Conservation (phyloP, 2,888 invertebrate genomes). For the Eristalis tenax region DNA sequence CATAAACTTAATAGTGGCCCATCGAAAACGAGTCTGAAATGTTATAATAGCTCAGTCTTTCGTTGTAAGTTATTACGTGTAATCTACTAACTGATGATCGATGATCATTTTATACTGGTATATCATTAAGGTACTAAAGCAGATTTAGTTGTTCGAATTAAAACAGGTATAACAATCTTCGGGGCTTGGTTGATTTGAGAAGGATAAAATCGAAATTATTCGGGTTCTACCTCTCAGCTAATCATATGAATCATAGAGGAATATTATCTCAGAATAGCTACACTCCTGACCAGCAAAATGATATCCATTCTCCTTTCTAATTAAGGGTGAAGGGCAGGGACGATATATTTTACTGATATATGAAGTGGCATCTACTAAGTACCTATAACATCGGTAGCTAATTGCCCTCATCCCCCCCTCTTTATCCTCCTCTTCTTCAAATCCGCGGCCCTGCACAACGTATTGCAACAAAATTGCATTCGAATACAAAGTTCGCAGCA, state of each 20-base stretch:
- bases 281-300: no score
- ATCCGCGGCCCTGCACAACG: background rate
- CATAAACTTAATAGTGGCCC: slow-evolving; percentile 44
- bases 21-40: slow-evolving; percentile 60
- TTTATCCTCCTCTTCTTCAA: background rate
- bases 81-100: background rate
- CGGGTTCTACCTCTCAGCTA: no score
- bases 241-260: no score
- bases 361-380: background rate
- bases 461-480: slow-evolving; percentile 6
- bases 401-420: background rate
- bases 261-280: no score
- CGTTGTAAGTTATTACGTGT: slow-evolving; percentile 8
- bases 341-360: background rate
- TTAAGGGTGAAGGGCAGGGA: background rate
- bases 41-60: slow-evolving; percentile 1
- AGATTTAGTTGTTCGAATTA: background rate
- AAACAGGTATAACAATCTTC: background rate
- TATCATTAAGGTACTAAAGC: background rate
- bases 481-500: slow-evolving; percentile 29
- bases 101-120: background rate
- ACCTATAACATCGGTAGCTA: background rate
- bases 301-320: no score
- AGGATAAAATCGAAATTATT: no score
- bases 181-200: background rate